A percentile compares a stretch with the other conserved stretches of the same genome.
phyloP scores from a whole-genome alignment of 2,888 invertebrate species.

The Andrena trimmerana region DNA sequence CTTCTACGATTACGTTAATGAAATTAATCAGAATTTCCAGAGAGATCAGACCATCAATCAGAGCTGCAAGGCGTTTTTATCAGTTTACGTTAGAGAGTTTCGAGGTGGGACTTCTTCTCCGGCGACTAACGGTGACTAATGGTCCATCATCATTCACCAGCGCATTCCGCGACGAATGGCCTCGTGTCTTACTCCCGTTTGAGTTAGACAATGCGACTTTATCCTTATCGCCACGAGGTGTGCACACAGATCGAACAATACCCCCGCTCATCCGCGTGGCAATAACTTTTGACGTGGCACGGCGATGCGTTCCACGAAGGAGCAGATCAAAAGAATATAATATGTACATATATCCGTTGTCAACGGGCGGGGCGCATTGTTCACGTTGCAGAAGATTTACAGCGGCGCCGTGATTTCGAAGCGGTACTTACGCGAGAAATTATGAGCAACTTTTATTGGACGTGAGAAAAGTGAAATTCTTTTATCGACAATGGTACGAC shows the following conservation, averaged over 20 bases:
- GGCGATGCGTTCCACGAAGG: slow-evolving; percentile 49
- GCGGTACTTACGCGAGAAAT: slow-evolving; percentile 39
- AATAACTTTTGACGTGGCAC: slow-evolving; percentile 57
- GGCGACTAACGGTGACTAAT: slow-evolving; percentile 55
- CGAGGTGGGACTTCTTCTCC: slow-evolving; percentile 44
- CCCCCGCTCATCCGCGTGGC: slow-evolving; percentile 52
- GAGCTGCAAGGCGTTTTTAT: slow-evolving; percentile 58
- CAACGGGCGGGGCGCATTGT: slow-evolving; percentile 37
- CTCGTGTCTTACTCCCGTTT: slow-evolving; percentile 60
- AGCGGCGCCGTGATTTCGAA: slow-evolving; percentile 24
- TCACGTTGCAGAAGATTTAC: slow-evolving; percentile 41
- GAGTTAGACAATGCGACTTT: slow-evolving; percentile 67
- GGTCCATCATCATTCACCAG: slow-evolving; percentile 69
- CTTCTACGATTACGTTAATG: background rate
- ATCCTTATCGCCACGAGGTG: slow-evolving; percentile 33
- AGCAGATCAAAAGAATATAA: slow-evolving; percentile 31
- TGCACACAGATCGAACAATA: slow-evolving; percentile 60
- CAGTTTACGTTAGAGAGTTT: slow-evolving; percentile 37
- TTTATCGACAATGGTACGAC: background rate
- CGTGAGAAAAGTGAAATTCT: slow-evolving; percentile 31
- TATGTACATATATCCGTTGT: slow-evolving; percentile 23
- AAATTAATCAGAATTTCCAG: slow-evolving; percentile 28
- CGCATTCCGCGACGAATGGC: slow-evolving; percentile 58
- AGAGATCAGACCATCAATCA: slow-evolving; percentile 19
- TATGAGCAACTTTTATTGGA: slow-evolving; percentile 27